These are phyloP conservation scores for Hucho hucho DNA, from an alignment of 2,113 vertebrate species.

Conservation along the genomic window DNA sequence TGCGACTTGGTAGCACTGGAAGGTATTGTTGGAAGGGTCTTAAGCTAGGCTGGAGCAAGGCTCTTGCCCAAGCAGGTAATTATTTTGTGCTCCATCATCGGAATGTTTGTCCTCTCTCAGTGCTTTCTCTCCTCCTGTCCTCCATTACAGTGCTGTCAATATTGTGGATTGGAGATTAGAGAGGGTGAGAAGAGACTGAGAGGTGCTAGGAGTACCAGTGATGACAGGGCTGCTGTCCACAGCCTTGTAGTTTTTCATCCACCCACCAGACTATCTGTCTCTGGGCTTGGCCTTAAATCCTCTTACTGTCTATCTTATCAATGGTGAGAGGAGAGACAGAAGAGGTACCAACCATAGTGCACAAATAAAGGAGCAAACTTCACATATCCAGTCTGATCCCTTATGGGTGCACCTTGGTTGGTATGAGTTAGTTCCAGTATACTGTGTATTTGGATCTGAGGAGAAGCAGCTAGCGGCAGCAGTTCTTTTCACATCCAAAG, in stretches of 20 bases:
- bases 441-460: no score
- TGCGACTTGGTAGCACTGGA: constrained; percentile 33
- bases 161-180: neutral
- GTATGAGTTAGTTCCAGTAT: no score
- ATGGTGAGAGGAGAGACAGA: neutral
- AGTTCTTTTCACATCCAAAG: no score
- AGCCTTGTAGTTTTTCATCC: neutral
- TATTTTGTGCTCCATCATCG: constrained; percentile 39
- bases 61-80: constrained; percentile 38
- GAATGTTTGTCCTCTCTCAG: constrained; percentile 25
- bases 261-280: neutral
- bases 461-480: no score
- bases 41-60: constrained; percentile 26
- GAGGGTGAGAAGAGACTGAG: constrained; percentile 2
- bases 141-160: constrained; percentile 4
- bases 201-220: neutral
- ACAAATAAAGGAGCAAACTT: no score
- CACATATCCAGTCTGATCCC: no score
- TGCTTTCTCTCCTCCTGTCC: constrained; percentile 10
- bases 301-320: neutral
- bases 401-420: no score
- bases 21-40: constrained; percentile 31
- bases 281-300: neutral
- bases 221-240: constrained; percentile 2
- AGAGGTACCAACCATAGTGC: no score